Evolutionary conservation across 2,113 vertebrate species (phyloP).

Genomic region (Pedionomus torquatus): DNA sequence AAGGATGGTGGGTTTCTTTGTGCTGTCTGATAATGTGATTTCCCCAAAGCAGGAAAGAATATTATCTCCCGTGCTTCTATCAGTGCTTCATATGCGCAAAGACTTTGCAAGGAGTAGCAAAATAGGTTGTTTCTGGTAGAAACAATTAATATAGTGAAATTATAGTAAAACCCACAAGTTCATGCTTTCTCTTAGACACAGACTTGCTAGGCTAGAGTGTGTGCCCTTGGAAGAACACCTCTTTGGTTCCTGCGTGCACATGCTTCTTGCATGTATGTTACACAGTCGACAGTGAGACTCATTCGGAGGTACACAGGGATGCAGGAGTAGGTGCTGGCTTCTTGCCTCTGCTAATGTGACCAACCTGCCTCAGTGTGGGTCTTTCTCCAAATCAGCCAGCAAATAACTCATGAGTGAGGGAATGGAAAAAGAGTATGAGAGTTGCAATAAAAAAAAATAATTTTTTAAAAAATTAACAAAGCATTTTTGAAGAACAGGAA

Average conservation of each 20-base stretch:
- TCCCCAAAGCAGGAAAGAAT: not conserved
- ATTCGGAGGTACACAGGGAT: not conserved
- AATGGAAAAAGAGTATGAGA: not conserved
- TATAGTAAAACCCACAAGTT: not conserved
- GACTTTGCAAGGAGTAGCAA: not conserved
- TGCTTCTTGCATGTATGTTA: fast-evolving
- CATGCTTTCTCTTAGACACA: not conserved
- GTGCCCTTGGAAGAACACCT: not conserved
- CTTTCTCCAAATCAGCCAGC: not conserved
- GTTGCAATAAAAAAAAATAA: not conserved
- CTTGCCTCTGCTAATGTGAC: not conserved
- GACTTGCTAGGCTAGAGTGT: not conserved
- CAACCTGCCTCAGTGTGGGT: not conserved
- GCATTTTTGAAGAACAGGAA: not conserved
- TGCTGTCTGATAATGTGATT: not conserved
- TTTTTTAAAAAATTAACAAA: not conserved
- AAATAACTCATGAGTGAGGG: not conserved
- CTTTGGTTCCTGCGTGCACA: fast-evolving
- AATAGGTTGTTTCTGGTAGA: not conserved
- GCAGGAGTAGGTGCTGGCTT: not conserved
- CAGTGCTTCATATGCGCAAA: not conserved
- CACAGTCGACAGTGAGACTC: not conserved
- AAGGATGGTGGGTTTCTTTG: not conserved
- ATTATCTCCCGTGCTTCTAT: not conserved
- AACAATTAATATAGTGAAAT: not conserved